phyloP scores from a whole-genome alignment of 2,113 vertebrate species.

The Ceyx margarethae region DNA sequence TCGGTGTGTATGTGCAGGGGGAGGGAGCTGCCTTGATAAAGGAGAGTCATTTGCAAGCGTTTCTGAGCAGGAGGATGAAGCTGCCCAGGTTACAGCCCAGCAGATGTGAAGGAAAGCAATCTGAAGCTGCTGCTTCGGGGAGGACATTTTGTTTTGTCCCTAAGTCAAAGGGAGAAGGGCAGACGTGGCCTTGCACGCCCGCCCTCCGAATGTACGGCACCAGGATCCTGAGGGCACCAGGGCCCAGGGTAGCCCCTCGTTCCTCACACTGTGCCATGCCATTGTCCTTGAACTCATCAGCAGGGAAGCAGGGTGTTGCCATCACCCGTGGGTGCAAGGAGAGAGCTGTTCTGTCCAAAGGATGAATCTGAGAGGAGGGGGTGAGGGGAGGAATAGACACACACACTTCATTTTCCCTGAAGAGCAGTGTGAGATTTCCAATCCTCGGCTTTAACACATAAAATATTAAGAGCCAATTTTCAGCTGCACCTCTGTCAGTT shows the following conservation, averaged over 20 bases:
- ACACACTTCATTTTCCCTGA: slow-evolving; percentile 76
- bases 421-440: slow-evolving; percentile 81
- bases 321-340: slow-evolving; percentile 9
- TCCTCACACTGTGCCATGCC: slow-evolving; percentile 8
- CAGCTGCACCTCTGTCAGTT: slow-evolving; percentile 87
- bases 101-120: not conserved
- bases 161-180: not conserved
- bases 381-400: not conserved
- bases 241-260: not conserved
- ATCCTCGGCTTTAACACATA: slow-evolving; percentile 81
- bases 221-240: not conserved
- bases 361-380: slow-evolving; percentile 16
- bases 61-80: slow-evolving; percentile 8
- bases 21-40: slow-evolving; percentile 35
- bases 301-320: slow-evolving; percentile 11
- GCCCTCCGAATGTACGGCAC: not conserved
- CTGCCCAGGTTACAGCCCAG: not conserved
- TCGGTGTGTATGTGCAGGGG: not conserved
- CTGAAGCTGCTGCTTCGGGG: not conserved
- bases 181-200: not conserved
- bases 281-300: not conserved
- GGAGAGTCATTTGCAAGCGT: slow-evolving; percentile 46
- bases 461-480: slow-evolving; percentile 98
- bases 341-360: slow-evolving; percentile 5
- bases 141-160: not conserved